phyloP scores from a whole-genome alignment of 30 jellyfish, hydroid and myxozoan species.

The Nemopilema nomurai region DNA sequence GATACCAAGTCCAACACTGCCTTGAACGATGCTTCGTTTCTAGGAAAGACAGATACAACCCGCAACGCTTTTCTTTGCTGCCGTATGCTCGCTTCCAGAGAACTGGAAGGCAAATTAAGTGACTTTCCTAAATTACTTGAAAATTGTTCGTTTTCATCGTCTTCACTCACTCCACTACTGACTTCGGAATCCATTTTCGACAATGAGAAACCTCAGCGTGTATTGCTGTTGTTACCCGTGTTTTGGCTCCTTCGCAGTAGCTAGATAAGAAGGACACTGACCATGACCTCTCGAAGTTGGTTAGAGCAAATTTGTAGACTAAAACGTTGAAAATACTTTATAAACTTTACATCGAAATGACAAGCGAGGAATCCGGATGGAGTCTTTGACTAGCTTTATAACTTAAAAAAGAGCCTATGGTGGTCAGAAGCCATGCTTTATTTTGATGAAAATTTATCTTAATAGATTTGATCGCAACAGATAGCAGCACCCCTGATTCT shows the following conservation, averaged over 20 bases:
- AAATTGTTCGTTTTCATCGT: constrained; percentile 8
- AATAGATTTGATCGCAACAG: too few species aligned
- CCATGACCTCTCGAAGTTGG: too few species aligned
- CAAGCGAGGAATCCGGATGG: too few species aligned
- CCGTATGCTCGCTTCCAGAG: constrained; percentile 12
- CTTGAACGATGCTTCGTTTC: constrained; percentile 58
- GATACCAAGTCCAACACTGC: constrained; percentile 65
- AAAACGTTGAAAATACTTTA: too few species aligned
- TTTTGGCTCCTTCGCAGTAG: background rate
- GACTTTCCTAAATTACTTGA: constrained; percentile 31
- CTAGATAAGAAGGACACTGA: background rate
- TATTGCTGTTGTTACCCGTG: background rate
- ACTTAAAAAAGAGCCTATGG: too few species aligned
- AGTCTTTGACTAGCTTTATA: too few species aligned
- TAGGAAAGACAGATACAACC: constrained; percentile 88
- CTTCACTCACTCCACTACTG: constrained; percentile 32
- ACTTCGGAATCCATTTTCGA: constrained; percentile 45
- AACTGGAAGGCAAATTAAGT: constrained; percentile 50
- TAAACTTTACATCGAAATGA: too few species aligned
- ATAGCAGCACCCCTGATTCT: too few species aligned
- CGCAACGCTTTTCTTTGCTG: constrained; percentile 57
- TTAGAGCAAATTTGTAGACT: too few species aligned
- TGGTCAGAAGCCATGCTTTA: too few species aligned
- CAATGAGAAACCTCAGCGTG: background rate
- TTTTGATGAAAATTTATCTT: too few species aligned